Base-by-base conservation (phyloP, 2,888 invertebrate genomes). In the Netelia fuscicornis region DNA sequence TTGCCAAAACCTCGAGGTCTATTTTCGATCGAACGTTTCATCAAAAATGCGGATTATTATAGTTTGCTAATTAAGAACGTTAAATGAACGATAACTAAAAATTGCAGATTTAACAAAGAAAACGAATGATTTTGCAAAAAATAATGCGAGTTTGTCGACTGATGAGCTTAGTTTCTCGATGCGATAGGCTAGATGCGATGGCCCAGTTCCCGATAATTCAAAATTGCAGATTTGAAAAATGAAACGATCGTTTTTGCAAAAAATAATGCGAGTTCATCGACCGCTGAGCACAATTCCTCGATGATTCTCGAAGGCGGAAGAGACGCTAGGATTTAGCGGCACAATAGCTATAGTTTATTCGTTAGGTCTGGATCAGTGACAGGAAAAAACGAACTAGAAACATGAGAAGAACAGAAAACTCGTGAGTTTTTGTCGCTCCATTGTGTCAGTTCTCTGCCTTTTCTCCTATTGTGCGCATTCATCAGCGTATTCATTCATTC, bases 401-500 rank as follows among this genome's bases (percentile, higher is more conserved):
- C 23, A 9, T 3, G 11, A 77, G 54, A 23, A 76, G 64, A 62
- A 72, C 65, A 58, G 56, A 56, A 74, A 74, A 78, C 75, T 67
- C 80, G 58, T 54, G 74, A 81, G 81, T 86, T 86, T 85, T 87
- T 87, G 86, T 87, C 86, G 76, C 80, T 71, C 84, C 86, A 87
- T 87, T 87, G 87, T 87, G 86, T 82, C 84, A 81, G 79, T 84
- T 70, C 78, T 75, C 67, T 60, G 84, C 86, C 85, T 81, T 90
- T 90, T 92, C 90, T 91, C 82, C 91, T 87, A 93, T 93, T 93
- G 92, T 93, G 90, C 88, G 89, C 91, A 93, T 92, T 93, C 93
- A 93, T 92, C 93, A 93, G 90, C 90, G 90, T 90, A 92, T 93
- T 93, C 93, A 93, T 93, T 93, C 93, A 92, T 93, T 92, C 90